Base-by-base conservation (phyloP, 2,113 vertebrate species). In the Pongo pygmaeus region DNA sequence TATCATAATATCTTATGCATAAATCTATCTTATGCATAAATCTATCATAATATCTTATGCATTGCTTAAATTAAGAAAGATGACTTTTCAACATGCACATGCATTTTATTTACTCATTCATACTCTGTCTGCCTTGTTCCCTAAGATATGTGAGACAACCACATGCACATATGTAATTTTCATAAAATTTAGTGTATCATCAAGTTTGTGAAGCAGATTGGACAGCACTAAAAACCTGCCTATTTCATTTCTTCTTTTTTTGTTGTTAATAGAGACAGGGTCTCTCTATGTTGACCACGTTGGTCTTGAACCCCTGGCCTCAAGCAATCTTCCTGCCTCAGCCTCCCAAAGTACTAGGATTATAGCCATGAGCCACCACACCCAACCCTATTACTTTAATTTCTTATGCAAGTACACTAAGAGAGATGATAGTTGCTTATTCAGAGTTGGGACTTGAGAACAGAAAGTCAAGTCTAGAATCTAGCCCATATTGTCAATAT, bases 41-140 rank as follows among this genome's bases (percentile, higher is more conserved):
- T n/a, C n/a, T n/a, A n/a, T n/a, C n/a, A n/a, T n/a, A n/a, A n/a
- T n/a, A n/a, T n/a, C 0, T 77, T 16, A 7, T 52, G 0, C 20
- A 67, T 59, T 94, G 27, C 27, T 57, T 89, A 77, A 94, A 81
- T 85, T 93, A 91, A 72, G 35, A 77, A 96, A 96, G 22, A 61
- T 84, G n/a, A 88, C 38, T 85, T 88, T 91, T 91, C 32, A 96
- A 91, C 35, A 89, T 72, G 10, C 3, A 35, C 9, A 9, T 89
- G 17, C 0, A 43, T 93, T 91, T 91, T 70, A 40, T 22, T 46
- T 74, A 92, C 55, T 88, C 38, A 50, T 9, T 81, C 38, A 77
- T 67, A 52, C 38, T 25, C 43, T 89, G 2, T 25, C 43, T 89
- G 3, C 14, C 74, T 89, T 59, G 6, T 78, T 93, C 12, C 30